Evolutionary conservation across 2,888 invertebrate species (phyloP).

Genomic region (Geophilus truncorum): DNA sequence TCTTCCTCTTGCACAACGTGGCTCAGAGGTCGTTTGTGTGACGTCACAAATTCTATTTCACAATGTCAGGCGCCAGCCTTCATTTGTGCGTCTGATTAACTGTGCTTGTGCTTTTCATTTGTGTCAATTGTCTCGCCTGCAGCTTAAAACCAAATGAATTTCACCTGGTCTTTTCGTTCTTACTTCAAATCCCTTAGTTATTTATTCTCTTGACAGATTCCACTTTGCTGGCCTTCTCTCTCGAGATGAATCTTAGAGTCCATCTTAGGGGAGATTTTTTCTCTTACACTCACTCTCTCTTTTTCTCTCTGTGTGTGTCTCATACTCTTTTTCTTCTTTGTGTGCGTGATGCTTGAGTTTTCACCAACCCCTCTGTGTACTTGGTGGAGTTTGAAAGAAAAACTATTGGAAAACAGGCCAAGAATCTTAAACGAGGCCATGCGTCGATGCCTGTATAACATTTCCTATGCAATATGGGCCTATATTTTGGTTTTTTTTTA

Average conservation of each 20-base stretch:
- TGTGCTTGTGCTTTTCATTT: constrained; percentile 24
- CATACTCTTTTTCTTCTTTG: background rate
- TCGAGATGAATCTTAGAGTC: background rate
- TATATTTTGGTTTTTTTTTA: background rate
- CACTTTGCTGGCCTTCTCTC: background rate
- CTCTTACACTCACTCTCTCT: background rate
- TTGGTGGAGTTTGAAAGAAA: background rate
- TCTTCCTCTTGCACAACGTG: background rate
- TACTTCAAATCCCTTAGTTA: background rate
- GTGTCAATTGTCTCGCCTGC: background rate
- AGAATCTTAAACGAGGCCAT: constrained; percentile 2
- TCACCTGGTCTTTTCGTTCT: background rate
- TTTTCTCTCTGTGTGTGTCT: too few relatives aligned
- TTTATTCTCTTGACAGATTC: constrained; percentile 18
- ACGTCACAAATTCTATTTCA: constrained; percentile 19
- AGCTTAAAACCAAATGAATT: background rate
- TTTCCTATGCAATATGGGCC: background rate
- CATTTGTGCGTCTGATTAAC: constrained; percentile 24
- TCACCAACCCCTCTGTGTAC: background rate
- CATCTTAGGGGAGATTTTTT: background rate
- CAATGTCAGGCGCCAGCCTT: constrained; percentile 2
- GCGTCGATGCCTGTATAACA: background rate
- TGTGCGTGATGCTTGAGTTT: constrained; percentile 6
- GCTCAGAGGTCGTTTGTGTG: constrained; percentile 27
- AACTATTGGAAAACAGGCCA: constrained; percentile 2